A percentile compares a stretch with the other conserved stretches of the same genome.
phyloP scores from a whole-genome alignment of 1,140 invertebrate genomes.

The Sarcophaga bullata region DNA sequence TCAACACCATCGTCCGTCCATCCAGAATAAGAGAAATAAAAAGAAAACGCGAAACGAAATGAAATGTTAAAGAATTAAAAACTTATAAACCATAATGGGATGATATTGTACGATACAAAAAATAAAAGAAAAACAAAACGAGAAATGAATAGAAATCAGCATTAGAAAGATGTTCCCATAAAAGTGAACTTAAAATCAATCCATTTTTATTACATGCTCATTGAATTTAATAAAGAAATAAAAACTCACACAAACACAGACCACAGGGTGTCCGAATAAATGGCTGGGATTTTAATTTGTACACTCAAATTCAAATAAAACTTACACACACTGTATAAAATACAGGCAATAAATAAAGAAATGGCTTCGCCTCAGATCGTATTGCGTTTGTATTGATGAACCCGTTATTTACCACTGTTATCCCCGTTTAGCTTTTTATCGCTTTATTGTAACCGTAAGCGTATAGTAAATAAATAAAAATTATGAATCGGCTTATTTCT shows the following conservation, averaged over 20 bases:
- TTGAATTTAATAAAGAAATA: slow-evolving; percentile 15
- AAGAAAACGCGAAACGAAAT: not conserved
- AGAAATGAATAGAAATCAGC: not conserved
- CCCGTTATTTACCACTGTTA: slow-evolving; percentile 14
- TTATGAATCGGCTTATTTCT: not conserved
- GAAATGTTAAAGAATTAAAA: not conserved
- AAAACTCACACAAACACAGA: not conserved
- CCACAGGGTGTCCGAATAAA: not conserved
- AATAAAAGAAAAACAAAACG: not conserved
- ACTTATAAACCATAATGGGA: slow-evolving; percentile 18
- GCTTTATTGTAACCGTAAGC: not conserved
- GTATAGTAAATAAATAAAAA: not conserved
- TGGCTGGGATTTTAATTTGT: no score
- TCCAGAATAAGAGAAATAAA: not conserved
- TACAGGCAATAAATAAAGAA: not conserved
- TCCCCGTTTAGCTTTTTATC: slow-evolving; percentile 15
- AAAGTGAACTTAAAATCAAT: not conserved
- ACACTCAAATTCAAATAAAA: not conserved
- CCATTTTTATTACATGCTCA: slow-evolving; percentile 9
- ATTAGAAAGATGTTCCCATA: not conserved
- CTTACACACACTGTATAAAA: not conserved
- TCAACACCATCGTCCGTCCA: not conserved
- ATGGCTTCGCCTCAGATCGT: no score
- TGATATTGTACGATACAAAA: not conserved
- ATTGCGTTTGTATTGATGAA: not conserved